phyloP scores from a whole-genome alignment of 2,797 vertebrate species.

The Tadarida brasiliensis region DNA sequence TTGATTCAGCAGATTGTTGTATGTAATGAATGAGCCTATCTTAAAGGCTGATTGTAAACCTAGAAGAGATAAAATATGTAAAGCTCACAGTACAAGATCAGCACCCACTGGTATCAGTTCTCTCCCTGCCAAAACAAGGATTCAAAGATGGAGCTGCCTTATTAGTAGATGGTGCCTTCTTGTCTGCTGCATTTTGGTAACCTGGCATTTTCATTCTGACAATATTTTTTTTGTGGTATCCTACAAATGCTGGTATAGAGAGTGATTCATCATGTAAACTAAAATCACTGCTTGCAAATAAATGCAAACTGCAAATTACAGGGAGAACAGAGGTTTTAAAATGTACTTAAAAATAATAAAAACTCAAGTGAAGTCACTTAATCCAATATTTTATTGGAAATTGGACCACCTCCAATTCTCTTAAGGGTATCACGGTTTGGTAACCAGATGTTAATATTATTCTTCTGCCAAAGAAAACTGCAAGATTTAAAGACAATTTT shows the following conservation, averaged over 20 bases:
- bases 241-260: slow-evolving; percentile 73
- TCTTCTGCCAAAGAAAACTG: slow-evolving; percentile 77
- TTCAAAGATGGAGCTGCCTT: slow-evolving; percentile 45
- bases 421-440: slow-evolving; percentile 81
- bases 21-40: background rate
- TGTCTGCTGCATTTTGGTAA: slow-evolving; percentile 76
- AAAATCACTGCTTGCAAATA: slow-evolving; percentile 77
- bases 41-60: background rate
- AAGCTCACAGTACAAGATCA: background rate
- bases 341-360: slow-evolving; percentile 82
- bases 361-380: slow-evolving; percentile 82
- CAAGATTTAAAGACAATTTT: slow-evolving; percentile 74
- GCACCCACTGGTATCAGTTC: background rate
- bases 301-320: slow-evolving; percentile 80
- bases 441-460: slow-evolving; percentile 81
- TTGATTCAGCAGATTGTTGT: background rate
- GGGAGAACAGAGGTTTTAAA: slow-evolving; percentile 73
- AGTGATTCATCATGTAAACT: slow-evolving; percentile 77
- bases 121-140: slow-evolving; percentile 14
- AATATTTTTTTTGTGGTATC: slow-evolving; percentile 73
- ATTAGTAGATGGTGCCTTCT: slow-evolving; percentile 74
- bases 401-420: slow-evolving; percentile 76
- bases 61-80: background rate
- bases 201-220: slow-evolving; percentile 75
- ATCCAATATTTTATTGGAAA: slow-evolving; percentile 81